Evolutionary conservation across 2,113 vertebrate species (phyloP).

Genomic region (Oreocharis arfaki): DNA sequence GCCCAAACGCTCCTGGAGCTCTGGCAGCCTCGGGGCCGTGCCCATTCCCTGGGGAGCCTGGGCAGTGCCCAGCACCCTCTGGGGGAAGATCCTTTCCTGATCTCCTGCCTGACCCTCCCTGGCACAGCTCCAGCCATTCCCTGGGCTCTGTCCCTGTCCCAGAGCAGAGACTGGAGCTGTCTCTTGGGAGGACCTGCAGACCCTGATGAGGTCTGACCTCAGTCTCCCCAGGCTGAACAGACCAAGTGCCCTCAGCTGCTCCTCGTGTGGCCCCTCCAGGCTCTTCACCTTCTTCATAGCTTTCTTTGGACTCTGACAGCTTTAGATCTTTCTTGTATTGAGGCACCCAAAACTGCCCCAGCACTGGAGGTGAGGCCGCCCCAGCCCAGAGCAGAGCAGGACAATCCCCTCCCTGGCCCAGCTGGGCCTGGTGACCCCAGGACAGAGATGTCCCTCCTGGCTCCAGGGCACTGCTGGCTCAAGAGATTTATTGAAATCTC

Average conservation of each 20-base stretch:
- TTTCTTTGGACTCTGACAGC: neutral
- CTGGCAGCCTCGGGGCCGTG: rapidly evolving
- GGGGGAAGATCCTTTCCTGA: neutral
- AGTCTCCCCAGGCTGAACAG: neutral
- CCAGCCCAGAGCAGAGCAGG: neutral
- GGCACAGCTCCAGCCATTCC: neutral
- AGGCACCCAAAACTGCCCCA: neutral
- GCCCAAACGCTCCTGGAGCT: neutral
- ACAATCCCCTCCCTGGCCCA: neutral
- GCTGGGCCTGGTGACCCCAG: neutral
- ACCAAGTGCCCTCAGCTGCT: neutral
- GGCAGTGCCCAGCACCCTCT: neutral
- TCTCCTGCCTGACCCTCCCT: too few species aligned
- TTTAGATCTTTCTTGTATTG: neutral
- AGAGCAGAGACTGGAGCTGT: rapidly evolving
- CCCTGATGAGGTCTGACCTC: neutral
- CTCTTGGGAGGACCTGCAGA: neutral
- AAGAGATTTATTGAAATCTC: neutral
- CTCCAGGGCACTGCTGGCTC: neutral
- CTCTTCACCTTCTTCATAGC: neutral
- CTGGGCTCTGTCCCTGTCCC: neutral
- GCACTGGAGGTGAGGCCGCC: neutral
- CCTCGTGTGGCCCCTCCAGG: neutral
- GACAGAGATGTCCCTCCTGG: neutral
- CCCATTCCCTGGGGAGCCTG: neutral